Conservation (phyloP, 2,113 vertebrate species). For the Cercocebus atys region DNA sequence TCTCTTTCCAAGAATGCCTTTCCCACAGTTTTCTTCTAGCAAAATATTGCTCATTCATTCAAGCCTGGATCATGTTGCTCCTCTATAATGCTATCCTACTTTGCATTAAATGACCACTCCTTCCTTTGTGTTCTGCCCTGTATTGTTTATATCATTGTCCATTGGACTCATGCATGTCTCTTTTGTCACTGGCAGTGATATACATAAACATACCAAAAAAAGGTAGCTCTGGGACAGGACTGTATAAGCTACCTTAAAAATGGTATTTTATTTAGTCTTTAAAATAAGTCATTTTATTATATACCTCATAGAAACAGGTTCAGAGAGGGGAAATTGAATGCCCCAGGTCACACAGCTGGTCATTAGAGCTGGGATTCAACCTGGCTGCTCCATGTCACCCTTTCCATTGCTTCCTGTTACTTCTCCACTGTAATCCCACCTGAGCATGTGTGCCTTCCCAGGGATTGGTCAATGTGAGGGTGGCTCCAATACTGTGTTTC, state of each 20-base stretch:
- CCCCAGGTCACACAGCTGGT: neutral
- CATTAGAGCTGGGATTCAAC: neutral
- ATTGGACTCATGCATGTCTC: neutral
- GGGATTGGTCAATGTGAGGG: accelerated
- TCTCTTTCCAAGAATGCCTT: neutral
- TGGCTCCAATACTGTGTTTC: neutral
- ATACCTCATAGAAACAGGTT: neutral
- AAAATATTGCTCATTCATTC: accelerated
- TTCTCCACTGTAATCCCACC: accelerated
- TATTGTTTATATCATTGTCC: accelerated
- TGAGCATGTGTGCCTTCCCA: accelerated
- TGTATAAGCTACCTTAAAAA: neutral
- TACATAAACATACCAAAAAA: neutral
- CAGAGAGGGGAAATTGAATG: neutral
- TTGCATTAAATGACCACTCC: accelerated
- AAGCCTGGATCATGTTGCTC: accelerated
- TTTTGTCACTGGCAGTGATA: neutral
- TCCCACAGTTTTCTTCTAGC: neutral
- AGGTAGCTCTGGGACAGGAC: neutral
- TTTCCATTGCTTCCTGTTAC: no score
- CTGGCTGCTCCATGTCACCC: no score
- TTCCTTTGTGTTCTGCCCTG: accelerated
- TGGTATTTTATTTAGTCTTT: neutral
- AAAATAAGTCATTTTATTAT: neutral
- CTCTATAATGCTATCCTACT: neutral